These are phyloP conservation scores for Bombycilla garrulus DNA, from an alignment of 2,113 vertebrate species.

Conservation along the genomic window DNA sequence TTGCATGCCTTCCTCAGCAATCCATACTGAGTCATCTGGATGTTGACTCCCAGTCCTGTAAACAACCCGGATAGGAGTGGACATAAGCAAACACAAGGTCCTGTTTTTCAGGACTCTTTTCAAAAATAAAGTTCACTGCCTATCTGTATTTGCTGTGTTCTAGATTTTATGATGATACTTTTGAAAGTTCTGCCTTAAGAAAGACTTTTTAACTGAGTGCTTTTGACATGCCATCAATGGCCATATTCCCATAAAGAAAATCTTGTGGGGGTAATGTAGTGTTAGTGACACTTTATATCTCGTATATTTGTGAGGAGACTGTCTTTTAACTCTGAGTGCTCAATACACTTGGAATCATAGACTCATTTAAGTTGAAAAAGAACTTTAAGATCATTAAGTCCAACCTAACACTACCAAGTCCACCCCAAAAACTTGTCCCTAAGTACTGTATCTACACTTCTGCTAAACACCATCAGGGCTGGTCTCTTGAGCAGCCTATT, in stretches of 20 bases:
- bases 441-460: accelerated
- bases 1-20: background rate
- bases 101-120: background rate
- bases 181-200: background rate
- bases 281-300: background rate
- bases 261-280: background rate
- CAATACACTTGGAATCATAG: background rate
- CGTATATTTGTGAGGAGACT: background rate
- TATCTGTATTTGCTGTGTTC: background rate
- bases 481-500: background rate
- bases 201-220: background rate
- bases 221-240: background rate
- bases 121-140: background rate
- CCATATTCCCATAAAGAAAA: background rate
- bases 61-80: background rate
- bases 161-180: background rate
- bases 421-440: background rate
- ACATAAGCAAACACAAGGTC: background rate
- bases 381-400: background rate
- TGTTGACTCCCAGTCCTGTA: background rate
- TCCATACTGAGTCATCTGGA: background rate
- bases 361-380: background rate
- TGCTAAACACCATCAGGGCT: background rate
- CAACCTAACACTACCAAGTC: background rate
- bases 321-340: background rate